A percentile compares a stretch with the other conserved stretches of the same genome.
Evolutionary conservation across 1,140 invertebrate genomes (phyloP).

Genomic region (Trinorchestia longiramus): DNA sequence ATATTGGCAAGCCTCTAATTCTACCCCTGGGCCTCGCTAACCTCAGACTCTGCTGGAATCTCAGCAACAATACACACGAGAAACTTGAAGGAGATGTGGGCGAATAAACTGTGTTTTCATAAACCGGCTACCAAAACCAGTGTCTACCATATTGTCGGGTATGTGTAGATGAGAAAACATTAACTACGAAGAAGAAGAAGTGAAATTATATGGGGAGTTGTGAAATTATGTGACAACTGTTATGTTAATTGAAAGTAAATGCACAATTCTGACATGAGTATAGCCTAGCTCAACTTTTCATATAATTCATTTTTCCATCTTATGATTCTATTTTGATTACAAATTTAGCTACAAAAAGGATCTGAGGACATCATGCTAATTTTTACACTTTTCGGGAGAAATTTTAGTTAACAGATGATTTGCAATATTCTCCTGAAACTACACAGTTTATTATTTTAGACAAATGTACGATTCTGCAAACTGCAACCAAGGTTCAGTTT

Average conservation of each 20-base stretch:
- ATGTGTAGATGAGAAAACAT: not conserved
- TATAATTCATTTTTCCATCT: not conserved
- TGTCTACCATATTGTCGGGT: not conserved
- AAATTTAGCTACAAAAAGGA: not conserved
- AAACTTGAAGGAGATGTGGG: not conserved
- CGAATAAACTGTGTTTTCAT: not conserved
- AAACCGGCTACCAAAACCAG: not conserved
- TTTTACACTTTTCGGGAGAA: not conserved
- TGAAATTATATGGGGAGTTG: not conserved
- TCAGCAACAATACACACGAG: not conserved
- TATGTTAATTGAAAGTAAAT: not conserved
- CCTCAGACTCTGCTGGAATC: not conserved
- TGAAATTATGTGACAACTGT: not conserved
- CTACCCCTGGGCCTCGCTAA: not conserved
- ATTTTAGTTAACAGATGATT: no score
- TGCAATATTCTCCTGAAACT: no score
- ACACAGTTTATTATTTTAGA: no score
- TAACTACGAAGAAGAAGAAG: not conserved
- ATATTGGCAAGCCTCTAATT: not conserved
- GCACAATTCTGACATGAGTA: not conserved
- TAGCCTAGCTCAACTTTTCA: not conserved
- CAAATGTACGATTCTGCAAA: no score
- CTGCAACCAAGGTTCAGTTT: no score
- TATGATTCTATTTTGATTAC: not conserved
- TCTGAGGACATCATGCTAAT: not conserved